Evolutionary conservation across 2,113 vertebrate species (phyloP).

Genomic region (Paramisgurnus dabryanus): DNA sequence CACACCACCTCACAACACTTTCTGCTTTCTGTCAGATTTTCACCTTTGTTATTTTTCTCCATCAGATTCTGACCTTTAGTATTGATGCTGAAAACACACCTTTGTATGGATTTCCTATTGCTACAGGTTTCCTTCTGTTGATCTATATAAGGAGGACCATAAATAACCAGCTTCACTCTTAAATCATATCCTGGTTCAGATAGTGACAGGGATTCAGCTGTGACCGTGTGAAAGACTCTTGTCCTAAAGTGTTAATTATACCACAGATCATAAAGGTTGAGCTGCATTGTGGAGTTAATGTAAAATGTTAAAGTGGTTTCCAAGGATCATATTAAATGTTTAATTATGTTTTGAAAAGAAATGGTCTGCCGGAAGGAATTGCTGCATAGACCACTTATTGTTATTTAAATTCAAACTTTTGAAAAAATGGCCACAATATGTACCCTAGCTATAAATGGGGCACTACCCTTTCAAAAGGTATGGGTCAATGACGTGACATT

Average conservation of each 20-base stretch:
- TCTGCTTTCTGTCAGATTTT: constrained; percentile 24
- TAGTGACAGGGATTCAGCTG: neutral
- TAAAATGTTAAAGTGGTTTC: constrained; percentile 67
- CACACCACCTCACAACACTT: constrained; percentile 14
- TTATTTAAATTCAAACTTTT: neutral
- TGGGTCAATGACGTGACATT: too few relatives aligned
- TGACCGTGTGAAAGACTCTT: constrained; percentile 2
- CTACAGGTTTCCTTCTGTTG: constrained; percentile 23
- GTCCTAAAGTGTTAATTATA: constrained; percentile 47
- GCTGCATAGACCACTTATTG: neutral
- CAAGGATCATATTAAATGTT: constrained; percentile 52
- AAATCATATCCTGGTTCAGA: constrained; percentile 2
- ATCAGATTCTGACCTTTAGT: constrained; percentile 39
- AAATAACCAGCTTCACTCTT: neutral
- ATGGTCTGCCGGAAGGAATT: constrained; percentile 45
- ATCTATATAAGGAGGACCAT: constrained; percentile 5
- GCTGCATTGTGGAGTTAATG: constrained; percentile 58
- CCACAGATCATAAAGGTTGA: constrained; percentile 61
- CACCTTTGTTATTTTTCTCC: constrained; percentile 29
- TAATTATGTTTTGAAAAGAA: constrained; percentile 62
- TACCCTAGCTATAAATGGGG: too few relatives aligned
- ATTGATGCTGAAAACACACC: constrained; percentile 13
- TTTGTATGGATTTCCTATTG: constrained; percentile 26
- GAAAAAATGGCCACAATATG: too few relatives aligned
- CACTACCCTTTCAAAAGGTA: too few relatives aligned